phyloP scores from a whole-genome alignment of 2,113 vertebrate genomes.

The Corythoichthys intestinalis region DNA sequence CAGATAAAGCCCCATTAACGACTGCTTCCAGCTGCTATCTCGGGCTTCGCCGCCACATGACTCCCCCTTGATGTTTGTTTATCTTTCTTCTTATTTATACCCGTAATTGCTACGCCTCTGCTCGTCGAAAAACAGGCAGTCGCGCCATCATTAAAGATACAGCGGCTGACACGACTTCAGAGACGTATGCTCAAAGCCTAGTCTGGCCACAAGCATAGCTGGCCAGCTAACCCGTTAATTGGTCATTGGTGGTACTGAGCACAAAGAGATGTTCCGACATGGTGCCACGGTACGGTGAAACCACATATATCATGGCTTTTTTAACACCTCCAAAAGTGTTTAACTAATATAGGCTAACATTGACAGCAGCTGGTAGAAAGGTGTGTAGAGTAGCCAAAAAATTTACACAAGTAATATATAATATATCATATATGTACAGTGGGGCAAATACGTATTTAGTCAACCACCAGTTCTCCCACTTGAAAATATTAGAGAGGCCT shows the following conservation, averaged over 20 bases:
- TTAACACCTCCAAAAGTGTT: too few relatives aligned
- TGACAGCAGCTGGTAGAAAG: too few relatives aligned
- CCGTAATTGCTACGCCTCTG: constrained; percentile 59
- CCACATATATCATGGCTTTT: too few relatives aligned
- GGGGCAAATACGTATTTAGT: too few relatives aligned
- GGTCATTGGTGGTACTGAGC: background rate
- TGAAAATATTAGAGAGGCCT: too few relatives aligned
- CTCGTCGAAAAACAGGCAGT: constrained; percentile 46
- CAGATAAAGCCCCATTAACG: constrained; percentile 68
- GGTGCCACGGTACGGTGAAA: background rate
- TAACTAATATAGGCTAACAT: too few relatives aligned
- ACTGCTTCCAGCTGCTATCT: constrained; percentile 70
- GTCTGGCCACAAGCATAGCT: constrained; percentile 11
- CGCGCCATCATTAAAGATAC: constrained; percentile 48
- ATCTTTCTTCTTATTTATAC: constrained; percentile 70
- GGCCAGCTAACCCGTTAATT: background rate
- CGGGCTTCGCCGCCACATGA: constrained; percentile 56
- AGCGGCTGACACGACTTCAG: constrained; percentile 23
- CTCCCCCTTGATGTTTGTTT: constrained; percentile 73
- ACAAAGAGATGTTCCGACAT: background rate
- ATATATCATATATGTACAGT: too few relatives aligned
- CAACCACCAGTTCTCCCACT: too few relatives aligned
- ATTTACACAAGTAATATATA: too few relatives aligned
- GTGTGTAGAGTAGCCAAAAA: too few relatives aligned
- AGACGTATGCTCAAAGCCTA: constrained; percentile 13